phyloP scores from a whole-genome alignment of 2,888 invertebrate species.

The Eupithecia exiguata region DNA sequence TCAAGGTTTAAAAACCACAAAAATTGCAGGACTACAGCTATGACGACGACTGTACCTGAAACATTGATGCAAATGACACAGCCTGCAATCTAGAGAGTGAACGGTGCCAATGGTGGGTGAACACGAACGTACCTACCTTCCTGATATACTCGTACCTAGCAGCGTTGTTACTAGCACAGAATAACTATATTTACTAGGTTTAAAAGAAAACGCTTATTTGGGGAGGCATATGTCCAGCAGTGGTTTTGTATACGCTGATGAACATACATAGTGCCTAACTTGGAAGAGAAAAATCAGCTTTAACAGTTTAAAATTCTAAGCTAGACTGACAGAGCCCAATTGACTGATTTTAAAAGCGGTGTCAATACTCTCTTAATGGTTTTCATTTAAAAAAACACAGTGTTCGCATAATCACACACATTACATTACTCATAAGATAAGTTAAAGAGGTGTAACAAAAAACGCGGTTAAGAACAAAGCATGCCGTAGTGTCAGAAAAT shows the following conservation, averaged over 20 bases:
- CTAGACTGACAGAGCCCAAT: no score
- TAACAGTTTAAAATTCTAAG: no score
- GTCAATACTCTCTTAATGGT: neutral
- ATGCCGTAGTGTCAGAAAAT: conserved; percentile 45
- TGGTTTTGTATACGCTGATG: no score
- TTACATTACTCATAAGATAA: conserved; percentile 40
- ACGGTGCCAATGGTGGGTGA: conserved; percentile 43
- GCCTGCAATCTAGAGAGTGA: conserved; percentile 74
- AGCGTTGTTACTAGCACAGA: no score
- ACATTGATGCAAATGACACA: conserved; percentile 67
- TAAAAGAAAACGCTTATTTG: neutral
- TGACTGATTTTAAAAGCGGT: neutral
- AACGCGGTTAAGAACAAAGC: conserved; percentile 50
- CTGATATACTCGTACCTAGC: neutral
- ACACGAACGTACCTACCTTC: conserved; percentile 3
- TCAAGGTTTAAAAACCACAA: no score
- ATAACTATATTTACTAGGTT: neutral
- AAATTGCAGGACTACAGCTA: neutral
- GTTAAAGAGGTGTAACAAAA: conserved; percentile 41
- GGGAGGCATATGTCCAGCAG: no score
- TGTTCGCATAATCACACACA: conserved; percentile 30
- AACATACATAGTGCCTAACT: no score
- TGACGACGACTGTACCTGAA: conserved; percentile 56
- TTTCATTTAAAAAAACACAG: neutral
- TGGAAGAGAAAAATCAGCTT: no score